phyloP scores from a whole-genome alignment of 2,113 vertebrate species.

The Larimichthys crocea region DNA sequence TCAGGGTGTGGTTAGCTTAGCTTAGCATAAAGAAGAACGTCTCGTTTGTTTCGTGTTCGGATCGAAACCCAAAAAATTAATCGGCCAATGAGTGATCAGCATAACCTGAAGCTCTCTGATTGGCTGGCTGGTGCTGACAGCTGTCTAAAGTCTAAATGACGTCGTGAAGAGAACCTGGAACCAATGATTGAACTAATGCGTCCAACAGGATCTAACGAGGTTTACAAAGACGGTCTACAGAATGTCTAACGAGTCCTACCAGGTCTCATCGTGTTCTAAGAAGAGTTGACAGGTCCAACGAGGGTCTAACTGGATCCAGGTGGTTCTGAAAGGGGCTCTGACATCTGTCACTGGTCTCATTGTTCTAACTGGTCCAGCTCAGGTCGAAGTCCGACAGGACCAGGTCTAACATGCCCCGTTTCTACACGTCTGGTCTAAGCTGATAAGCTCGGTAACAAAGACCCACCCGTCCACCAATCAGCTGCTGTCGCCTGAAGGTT shows the following conservation, averaged over 20 bases:
- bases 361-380: too few relatives aligned
- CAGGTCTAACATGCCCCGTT: not conserved
- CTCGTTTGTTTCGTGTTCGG: not conserved
- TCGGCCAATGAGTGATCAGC: not conserved
- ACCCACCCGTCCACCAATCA: conserved; percentile 7
- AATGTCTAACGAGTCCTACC: too few relatives aligned
- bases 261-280: not conserved
- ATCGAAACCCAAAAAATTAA: not conserved
- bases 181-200: too few relatives aligned
- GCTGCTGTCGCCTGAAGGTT: not conserved
- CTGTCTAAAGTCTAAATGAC: too few relatives aligned
- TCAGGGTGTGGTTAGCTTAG: not conserved
- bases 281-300: not conserved
- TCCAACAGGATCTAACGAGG: too few relatives aligned
- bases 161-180: too few relatives aligned
- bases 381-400: too few relatives aligned
- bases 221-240: too few relatives aligned
- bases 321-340: not conserved
- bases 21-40: not conserved
- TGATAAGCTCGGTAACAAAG: conserved; percentile 39
- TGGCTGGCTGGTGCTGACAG: too few relatives aligned
- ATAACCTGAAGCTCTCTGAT: too few relatives aligned
- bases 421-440: conserved; percentile 3
- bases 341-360: too few relatives aligned
- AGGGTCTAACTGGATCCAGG: not conserved